Percentiles rank a stretch among this genome's conserved stretches.
phyloP scores from a whole-genome alignment of 2,888 invertebrate species.

The Lycia hirtaria region DNA sequence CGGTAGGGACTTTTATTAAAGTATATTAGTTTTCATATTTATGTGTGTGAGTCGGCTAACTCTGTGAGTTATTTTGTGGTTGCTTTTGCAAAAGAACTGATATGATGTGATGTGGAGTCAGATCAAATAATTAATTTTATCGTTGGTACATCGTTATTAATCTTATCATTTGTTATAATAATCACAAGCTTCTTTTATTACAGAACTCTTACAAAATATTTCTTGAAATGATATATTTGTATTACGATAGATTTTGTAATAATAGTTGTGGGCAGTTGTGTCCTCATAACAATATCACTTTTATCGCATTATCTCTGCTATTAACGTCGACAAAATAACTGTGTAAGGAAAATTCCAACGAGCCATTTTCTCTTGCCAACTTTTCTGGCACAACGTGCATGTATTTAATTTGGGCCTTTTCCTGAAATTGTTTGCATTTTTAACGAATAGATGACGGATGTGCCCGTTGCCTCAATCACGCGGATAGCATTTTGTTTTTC shows the following conservation, averaged over 20 bases:
- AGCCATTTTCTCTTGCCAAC: slow-evolving; percentile 13
- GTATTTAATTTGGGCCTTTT: slow-evolving; percentile 15
- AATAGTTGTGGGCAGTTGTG: slow-evolving; percentile 1
- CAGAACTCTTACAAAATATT: not conserved
- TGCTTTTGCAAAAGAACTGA: slow-evolving; percentile 13
- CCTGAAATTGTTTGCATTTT: slow-evolving; percentile 16
- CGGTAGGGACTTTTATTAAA: slow-evolving; percentile 12
- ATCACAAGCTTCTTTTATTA: not conserved
- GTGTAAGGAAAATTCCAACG: slow-evolving; percentile 18
- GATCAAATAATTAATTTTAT: slow-evolving; percentile 21
- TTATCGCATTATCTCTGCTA: slow-evolving; percentile 8
- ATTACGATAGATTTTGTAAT: not conserved
- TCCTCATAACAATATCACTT: not conserved
- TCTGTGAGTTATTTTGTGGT: slow-evolving; percentile 14
- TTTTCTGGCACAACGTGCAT: slow-evolving; percentile 18
- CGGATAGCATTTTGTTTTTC: slow-evolving; percentile 6
- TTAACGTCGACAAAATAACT: slow-evolving; percentile 6
- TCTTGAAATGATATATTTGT: not conserved
- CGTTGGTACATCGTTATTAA: not conserved
- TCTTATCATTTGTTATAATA: not conserved
- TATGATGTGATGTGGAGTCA: slow-evolving; percentile 10
- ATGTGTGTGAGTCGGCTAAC: slow-evolving; percentile 23
- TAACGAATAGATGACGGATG: slow-evolving; percentile 11
- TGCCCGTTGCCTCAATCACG: slow-evolving; percentile 9
- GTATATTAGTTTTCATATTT: slow-evolving; percentile 29